A percentile compares a stretch with the other conserved stretches of the same genome.
Evolutionary conservation across 1,140 invertebrate species (phyloP).

Genomic region (Wiebesia pumilae): DNA sequence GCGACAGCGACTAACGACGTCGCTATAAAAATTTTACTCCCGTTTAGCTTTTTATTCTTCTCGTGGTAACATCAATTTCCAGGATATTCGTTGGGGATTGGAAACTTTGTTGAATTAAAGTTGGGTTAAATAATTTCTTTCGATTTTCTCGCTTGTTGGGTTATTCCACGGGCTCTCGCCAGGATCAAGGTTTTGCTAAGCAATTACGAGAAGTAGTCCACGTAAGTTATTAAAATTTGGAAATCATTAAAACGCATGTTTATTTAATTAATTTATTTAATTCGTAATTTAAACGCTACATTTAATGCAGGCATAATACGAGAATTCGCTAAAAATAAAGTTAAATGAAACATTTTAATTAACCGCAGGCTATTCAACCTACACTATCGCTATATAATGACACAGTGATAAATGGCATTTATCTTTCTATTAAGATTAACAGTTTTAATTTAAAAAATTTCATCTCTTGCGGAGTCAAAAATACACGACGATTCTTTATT

Average conservation of each 20-base stretch:
- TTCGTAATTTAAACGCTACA: not conserved
- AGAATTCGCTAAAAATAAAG: not conserved
- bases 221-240: not conserved
- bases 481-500: not conserved
- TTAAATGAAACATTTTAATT: not conserved
- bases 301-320: not conserved
- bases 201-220: too few species aligned
- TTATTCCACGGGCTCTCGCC: too few species aligned
- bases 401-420: not conserved
- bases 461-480: not conserved
- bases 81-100: not conserved
- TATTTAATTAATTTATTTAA: too few species aligned
- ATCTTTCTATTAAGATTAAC: not conserved
- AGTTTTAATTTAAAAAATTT: not conserved
- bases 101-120: not conserved
- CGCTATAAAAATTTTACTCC: not conserved
- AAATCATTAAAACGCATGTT: not conserved
- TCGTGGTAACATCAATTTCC: not conserved
- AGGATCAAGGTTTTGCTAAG: too few species aligned
- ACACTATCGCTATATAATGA: not conserved
- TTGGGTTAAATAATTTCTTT: too few species aligned
- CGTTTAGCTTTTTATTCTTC: not conserved
- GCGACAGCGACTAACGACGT: not conserved
- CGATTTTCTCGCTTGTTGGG: too few species aligned
- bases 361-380: not conserved